phyloP scores from a whole-genome alignment of 1,140 invertebrate genomes.

The Drosophila equinoxialis region DNA sequence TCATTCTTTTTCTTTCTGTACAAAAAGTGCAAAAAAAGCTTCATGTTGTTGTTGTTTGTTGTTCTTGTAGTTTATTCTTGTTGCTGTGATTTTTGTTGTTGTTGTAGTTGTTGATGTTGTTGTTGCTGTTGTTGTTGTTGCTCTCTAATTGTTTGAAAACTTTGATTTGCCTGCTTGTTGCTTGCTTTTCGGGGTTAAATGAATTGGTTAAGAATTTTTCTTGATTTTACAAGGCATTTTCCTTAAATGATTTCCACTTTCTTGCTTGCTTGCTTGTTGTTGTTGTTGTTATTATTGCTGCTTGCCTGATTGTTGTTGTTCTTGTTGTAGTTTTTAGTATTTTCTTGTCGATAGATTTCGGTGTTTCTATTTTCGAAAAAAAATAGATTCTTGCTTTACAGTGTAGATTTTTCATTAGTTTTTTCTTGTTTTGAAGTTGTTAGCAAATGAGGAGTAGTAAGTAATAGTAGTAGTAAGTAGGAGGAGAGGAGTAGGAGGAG shows the following conservation, averaged over 20 bases:
- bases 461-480: not conserved
- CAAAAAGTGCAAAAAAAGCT: conserved; percentile 46
- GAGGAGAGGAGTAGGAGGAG: no score
- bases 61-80: conserved; percentile 44
- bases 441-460: not conserved
- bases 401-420: conserved; percentile 10
- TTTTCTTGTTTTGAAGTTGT: not conserved
- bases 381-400: not conserved
- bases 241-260: not conserved
- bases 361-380: conserved; percentile 6
- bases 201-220: conserved; percentile 12
- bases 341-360: conserved; percentile 5
- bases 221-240: not conserved
- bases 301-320: not conserved
- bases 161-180: conserved; percentile 13
- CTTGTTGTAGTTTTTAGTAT: conserved; percentile 33
- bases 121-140: not conserved
- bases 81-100: conserved; percentile 49
- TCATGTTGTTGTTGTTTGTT: conserved; percentile 42
- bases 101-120: conserved; percentile 38
- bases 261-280: not conserved
- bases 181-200: conserved; percentile 33
- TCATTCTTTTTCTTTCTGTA: conserved; percentile 26
- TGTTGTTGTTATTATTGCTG: conserved; percentile 37
- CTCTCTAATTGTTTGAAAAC: conserved; percentile 40